Evolutionary conservation across 92 coral and sea anemone genomes (phyloP), one percentile per base, ranked within the genome.

Genomic region (Galaxea fascicularis): DNA sequence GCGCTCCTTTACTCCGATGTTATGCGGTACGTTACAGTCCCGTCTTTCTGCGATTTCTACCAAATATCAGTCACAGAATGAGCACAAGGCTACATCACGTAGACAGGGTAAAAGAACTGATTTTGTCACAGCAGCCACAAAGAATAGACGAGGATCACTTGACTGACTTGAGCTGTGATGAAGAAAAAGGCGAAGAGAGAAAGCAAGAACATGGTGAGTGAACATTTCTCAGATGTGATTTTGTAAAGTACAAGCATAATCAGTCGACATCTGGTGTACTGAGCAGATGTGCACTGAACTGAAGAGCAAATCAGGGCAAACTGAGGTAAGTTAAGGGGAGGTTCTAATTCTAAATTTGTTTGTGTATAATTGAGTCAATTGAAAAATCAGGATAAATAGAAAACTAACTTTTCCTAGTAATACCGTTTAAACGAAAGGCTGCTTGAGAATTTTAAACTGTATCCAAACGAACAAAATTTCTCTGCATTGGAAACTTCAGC

Each of bases 1-100:
- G n/a, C 24, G 62, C 57, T 8, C 86, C 86, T 18, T n/a, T 82
- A 8, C 73, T 64, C 22, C 64, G 75, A 12, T 68, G 29, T 60
- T 82, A 59, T 16, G 71, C 86, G 4, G 78, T 82, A 15, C 86
- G 86, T 8, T 82, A 82, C 17, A 53, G 45, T 18, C 86, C 86
- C 6, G 45, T 82, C 6, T 41, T 82, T 25, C 28, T 82, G 54
- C 78, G 73, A 9, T 18, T 82, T 56, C 12, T 70, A n/a, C 86
- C 78, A 27, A 46, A 41, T 10, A 18, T 41, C 59, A n/a, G n/a
- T n/a, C 78, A 54, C n/a, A 41, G 70, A 26, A 27, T 52, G 26
- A 75, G 84, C 0, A 16, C 74, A 66, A 52, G 74, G 24, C 57
- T 79, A 17, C 65, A 79, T 24, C 72, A 47, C 15, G 75, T n/a